Conservation (phyloP, 2,888 invertebrate genomes). For the Acleris literana region DNA sequence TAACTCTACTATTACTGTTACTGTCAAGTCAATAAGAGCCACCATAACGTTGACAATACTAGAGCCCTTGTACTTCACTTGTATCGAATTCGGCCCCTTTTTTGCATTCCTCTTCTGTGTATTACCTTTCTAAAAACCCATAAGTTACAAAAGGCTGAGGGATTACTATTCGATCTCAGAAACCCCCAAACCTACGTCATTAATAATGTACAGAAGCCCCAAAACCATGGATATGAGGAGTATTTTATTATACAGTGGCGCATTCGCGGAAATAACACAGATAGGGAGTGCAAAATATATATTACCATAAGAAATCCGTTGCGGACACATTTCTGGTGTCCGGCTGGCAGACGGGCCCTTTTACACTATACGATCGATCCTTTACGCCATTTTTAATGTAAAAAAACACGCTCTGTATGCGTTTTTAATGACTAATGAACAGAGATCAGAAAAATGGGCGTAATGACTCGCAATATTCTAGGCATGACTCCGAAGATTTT, state of each 20-base stretch:
- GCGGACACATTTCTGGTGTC: conserved; percentile 65
- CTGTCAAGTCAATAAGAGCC: too few relatives aligned
- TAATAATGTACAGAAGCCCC: conserved; percentile 17
- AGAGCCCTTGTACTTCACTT: too few relatives aligned
- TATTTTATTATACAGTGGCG: conserved; percentile 32
- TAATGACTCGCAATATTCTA: too few relatives aligned
- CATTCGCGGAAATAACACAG: conserved; percentile 60
- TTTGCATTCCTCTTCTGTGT: too few relatives aligned
- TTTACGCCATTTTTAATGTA: not conserved
- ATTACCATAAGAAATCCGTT: conserved; percentile 73
- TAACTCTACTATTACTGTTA: too few relatives aligned
- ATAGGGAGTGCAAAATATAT: conserved; percentile 62
- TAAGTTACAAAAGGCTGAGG: not conserved
- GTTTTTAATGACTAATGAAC: too few relatives aligned
- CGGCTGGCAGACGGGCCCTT: conserved; percentile 50
- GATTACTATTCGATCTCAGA: conserved; percentile 5
- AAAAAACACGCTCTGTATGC: too few relatives aligned
- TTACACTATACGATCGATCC: conserved; percentile 44
- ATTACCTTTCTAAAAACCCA: not conserved
- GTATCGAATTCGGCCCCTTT: too few relatives aligned
- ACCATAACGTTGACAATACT: too few relatives aligned
- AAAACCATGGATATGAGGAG: conserved; percentile 23
- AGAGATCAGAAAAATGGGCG: too few relatives aligned
- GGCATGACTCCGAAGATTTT: too few relatives aligned
- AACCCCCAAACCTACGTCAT: conserved; percentile 9